Conservation (phyloP, 2,888 invertebrate genomes). For the Tenthredo scrophulariae region DNA sequence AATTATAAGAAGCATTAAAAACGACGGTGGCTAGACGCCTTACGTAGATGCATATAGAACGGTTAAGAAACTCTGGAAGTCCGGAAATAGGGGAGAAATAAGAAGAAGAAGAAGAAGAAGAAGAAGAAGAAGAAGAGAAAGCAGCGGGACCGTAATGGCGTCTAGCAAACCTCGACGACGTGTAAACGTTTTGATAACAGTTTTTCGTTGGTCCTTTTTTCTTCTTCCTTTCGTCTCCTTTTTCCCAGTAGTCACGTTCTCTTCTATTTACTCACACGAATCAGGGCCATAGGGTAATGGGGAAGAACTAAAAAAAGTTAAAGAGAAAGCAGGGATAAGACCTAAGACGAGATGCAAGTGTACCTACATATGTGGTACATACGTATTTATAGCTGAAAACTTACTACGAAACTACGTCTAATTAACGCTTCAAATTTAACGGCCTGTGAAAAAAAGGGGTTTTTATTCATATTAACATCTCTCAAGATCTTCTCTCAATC, state of each 20-base stretch:
- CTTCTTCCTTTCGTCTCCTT: neutral
- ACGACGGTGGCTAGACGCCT: constrained; percentile 21
- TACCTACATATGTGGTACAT: neutral
- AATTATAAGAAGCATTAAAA: constrained; percentile 42
- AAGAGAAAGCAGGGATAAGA: neutral
- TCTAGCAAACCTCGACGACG: constrained; percentile 12
- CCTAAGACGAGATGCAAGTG: neutral
- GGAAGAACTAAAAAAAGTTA: neutral
- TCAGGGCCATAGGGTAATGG: neutral
- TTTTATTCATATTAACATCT: neutral
- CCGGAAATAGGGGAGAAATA: neutral
- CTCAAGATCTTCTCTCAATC: neutral
- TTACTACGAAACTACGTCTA: neutral
- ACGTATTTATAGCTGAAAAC: neutral
- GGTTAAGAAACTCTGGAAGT: constrained; percentile 9
- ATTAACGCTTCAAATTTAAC: constrained; percentile 18
- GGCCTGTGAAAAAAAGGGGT: neutral
- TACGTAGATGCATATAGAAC: neutral
- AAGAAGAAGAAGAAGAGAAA: neutral
- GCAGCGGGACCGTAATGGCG: constrained; percentile 16
- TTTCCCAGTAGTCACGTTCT: neutral
- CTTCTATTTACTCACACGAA: neutral
- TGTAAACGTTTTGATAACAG: constrained; percentile 37
- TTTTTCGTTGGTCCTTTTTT: neutral
- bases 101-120: neutral